Base-by-base conservation (phyloP, 2,888 invertebrate species). In the Labia minor region DNA sequence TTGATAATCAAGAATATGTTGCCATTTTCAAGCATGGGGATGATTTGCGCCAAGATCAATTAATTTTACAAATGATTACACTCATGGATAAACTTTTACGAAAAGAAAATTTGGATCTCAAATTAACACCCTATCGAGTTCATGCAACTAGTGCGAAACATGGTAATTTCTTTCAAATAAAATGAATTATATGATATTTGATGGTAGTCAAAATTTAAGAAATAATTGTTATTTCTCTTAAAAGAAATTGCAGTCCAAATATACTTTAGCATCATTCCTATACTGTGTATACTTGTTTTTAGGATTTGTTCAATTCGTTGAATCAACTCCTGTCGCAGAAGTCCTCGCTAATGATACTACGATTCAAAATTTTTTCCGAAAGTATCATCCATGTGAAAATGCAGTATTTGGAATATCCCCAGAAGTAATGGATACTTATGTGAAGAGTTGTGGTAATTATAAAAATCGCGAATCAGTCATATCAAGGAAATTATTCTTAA, bases 1-100 rank as follows among this genome's bases (percentile, higher is more conserved):
- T 87, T 0, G 86, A 88, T 68, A 88, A 88, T 49, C 83, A 85
- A 37, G 90, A 93, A 74, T 99, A 97, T 77, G 90, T 92, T 16
- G 92, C 96, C 0, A 97, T 99, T 69, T 98, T 98, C 77, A 99
- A 99, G 77, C 89, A 95, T 73, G 99, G 99, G 1, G 99, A 99
- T 78, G 98, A 99, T 77, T 79, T 99, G 65, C 82, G 99, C 1
- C 98, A 99, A 79, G 98, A 99, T 80, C 98, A 99, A 77, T 82
- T 99, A 1, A 93, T 99, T 69, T 80, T 99, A 63, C 98, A 99
- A 80, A 98, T 98, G 83, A 97, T 99, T 61, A 93, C 95, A 0
- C 80, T 99, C 14, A 99, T 99, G 96, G 99, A 99, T 77, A 94
- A 95, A 77, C 78, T 99, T 66, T 78, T 99, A 71, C 82, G 95